These are phyloP conservation scores for Drosophila multiciliata DNA, from an alignment of 2,888 invertebrate genomes.

Conservation along the genomic window DNA sequence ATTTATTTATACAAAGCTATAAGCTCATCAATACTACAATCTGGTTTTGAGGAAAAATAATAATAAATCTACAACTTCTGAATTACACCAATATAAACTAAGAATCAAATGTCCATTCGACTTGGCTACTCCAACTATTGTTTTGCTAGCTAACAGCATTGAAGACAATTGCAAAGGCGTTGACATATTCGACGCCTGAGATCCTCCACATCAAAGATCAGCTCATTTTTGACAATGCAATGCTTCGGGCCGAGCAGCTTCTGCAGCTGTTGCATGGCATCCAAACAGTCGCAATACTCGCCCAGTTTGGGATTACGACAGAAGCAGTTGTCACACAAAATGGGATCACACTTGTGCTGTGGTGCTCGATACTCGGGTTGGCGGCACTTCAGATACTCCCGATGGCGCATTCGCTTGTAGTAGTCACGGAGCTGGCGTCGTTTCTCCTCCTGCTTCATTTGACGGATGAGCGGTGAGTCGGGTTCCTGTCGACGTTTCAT, in stretches of 20 bases:
- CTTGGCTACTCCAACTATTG: background rate
- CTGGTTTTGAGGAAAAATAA: background rate
- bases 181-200: slow-evolving; percentile 42
- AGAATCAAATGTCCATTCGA: background rate
- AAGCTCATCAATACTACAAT: background rate
- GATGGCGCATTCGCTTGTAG: slow-evolving; percentile 28
- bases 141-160: slow-evolving; percentile 13
- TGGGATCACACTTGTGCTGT: slow-evolving; percentile 30
- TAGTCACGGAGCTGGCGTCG: slow-evolving; percentile 30
- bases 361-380: slow-evolving; percentile 18
- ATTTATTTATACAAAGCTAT: background rate
- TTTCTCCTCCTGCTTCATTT: slow-evolving; percentile 43
- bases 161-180: slow-evolving; percentile 54
- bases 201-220: slow-evolving; percentile 48
- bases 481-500: slow-evolving; percentile 32
- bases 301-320: slow-evolving; percentile 29
- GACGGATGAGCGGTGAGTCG: slow-evolving; percentile 39
- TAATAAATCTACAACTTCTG: background rate
- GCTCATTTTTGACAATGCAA: slow-evolving; percentile 24
- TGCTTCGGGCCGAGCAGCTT: slow-evolving; percentile 33
- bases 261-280: slow-evolving; percentile 57
- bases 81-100: background rate
- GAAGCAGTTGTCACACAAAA: slow-evolving; percentile 36
- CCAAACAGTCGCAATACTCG: slow-evolving; percentile 57
- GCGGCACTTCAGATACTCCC: slow-evolving; percentile 21